Evolutionary conservation across 2,113 vertebrate genomes (phyloP).

Genomic region (Rhinichthys klamathensis): DNA sequence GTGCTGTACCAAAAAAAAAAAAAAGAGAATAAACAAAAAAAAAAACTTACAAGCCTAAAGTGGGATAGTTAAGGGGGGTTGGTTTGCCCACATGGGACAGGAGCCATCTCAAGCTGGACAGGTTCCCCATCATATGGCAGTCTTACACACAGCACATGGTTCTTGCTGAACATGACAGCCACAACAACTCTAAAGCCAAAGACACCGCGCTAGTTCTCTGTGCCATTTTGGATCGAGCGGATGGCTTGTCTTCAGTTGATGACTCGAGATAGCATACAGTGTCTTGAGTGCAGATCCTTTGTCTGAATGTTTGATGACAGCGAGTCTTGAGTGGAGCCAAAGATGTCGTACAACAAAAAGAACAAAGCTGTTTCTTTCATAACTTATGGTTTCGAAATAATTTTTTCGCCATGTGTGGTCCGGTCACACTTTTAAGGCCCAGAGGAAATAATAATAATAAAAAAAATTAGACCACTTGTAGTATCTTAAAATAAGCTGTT

Average conservation of each 20-base stretch:
- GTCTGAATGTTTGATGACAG: constrained; percentile 24
- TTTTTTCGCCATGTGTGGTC: neutral
- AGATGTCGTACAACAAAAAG: constrained; percentile 14
- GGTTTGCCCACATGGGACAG: constrained; percentile 57
- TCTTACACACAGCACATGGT: constrained; percentile 58
- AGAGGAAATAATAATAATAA: neutral
- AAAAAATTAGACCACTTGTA: neutral
- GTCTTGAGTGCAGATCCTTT: constrained; percentile 17
- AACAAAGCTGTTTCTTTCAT: neutral
- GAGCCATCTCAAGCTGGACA: constrained; percentile 59
- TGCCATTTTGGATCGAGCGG: constrained; percentile 49
- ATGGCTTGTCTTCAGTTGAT: constrained; percentile 47
- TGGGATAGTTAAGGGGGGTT: constrained; percentile 47
- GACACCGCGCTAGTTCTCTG: constrained; percentile 25
- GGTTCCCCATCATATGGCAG: constrained; percentile 60
- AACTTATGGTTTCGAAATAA: constrained; percentile 19
- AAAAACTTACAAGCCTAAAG: constrained; percentile 26
- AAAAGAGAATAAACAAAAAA: constrained; percentile 30
- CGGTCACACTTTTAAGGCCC: neutral
- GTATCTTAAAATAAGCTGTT: neutral
- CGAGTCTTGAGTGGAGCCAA: constrained; percentile 22
- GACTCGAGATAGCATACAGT: constrained; percentile 40
- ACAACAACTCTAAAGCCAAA: constrained; percentile 57
- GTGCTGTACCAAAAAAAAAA: constrained; percentile 45
- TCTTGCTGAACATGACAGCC: constrained; percentile 52